phyloP scores from a whole-genome alignment of 1,140 invertebrate genomes.

The Drosophila grimshawi region DNA sequence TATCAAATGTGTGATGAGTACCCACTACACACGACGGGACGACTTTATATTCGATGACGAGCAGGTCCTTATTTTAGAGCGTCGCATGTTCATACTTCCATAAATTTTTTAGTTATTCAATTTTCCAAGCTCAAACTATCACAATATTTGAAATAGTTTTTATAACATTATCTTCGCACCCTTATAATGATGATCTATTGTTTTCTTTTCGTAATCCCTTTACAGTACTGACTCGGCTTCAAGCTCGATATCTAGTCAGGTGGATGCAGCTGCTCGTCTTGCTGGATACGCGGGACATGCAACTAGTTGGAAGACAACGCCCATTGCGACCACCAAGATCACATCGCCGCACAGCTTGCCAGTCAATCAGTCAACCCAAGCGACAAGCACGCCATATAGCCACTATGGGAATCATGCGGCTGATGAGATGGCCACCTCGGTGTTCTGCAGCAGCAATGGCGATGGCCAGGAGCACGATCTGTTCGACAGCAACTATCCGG shows the following conservation, averaged over 20 bases:
- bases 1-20: too few species aligned
- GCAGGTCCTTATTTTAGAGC: too few species aligned
- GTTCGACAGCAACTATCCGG: slow-evolving; percentile 88
- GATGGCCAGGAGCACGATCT: slow-evolving; percentile 86
- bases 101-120: too few species aligned
- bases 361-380: slow-evolving; percentile 29
- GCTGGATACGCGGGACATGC: slow-evolving; percentile 69
- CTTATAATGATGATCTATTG: neutral
- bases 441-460: slow-evolving; percentile 75
- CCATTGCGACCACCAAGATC: slow-evolving; percentile 84
- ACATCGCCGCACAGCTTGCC: slow-evolving; percentile 85
- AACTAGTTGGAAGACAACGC: slow-evolving; percentile 84
- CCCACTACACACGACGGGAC: too few species aligned
- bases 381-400: slow-evolving; percentile 49
- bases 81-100: too few species aligned
- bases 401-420: slow-evolving; percentile 61
- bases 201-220: neutral
- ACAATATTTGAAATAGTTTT: too few species aligned
- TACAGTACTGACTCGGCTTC: slow-evolving; percentile 71
- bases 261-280: slow-evolving; percentile 76
- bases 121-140: too few species aligned
- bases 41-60: too few species aligned
- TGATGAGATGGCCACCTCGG: slow-evolving; percentile 75
- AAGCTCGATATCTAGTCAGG: slow-evolving; percentile 80
- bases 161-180: too few species aligned